Evolutionary conservation across 2,113 vertebrate species (phyloP).

Genomic region (Mormoops blainvillei): DNA sequence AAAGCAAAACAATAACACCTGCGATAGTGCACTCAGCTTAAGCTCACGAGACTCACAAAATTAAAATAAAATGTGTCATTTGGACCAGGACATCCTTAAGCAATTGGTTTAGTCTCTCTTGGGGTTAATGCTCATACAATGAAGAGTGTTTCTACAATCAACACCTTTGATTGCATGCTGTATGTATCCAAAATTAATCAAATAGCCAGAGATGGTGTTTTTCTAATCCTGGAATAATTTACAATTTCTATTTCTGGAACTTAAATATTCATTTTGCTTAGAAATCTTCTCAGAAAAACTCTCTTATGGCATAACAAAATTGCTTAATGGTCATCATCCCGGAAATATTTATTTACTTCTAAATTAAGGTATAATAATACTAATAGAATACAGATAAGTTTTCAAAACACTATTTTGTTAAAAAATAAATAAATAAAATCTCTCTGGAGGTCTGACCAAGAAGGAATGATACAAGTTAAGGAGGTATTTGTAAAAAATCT

Average conservation of each 20-base stretch:
- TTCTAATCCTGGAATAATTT: conserved; percentile 67
- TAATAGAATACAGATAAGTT: conserved; percentile 60
- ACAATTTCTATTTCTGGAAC: conserved; percentile 68
- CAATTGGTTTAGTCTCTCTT: conserved; percentile 19
- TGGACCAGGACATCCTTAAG: conserved; percentile 8
- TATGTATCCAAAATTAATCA: conserved; percentile 59
- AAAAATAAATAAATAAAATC: conserved; percentile 51
- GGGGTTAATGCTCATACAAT: background rate
- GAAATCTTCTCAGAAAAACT: conserved; percentile 67
- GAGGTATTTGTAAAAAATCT: background rate
- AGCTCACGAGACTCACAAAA: background rate
- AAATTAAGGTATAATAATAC: conserved; percentile 60
- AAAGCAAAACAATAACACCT: conserved; percentile 42
- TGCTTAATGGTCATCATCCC: conserved; percentile 65
- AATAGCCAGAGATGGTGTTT: conserved; percentile 32
- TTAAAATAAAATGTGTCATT: background rate
- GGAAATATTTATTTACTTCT: conserved; percentile 63
- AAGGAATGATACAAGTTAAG: conserved; percentile 6
- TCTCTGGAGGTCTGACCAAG: conserved; percentile 20
- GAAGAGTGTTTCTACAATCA: conserved; percentile 15
- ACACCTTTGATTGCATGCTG: conserved; percentile 39
- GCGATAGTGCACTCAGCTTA: background rate
- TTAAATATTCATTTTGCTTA: conserved; percentile 72
- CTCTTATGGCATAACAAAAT: conserved; percentile 71
- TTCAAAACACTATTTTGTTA: conserved; percentile 49